Base-by-base conservation (phyloP, 2,888 invertebrate species). In the Scaptodrosophila latifasciaeformis region DNA sequence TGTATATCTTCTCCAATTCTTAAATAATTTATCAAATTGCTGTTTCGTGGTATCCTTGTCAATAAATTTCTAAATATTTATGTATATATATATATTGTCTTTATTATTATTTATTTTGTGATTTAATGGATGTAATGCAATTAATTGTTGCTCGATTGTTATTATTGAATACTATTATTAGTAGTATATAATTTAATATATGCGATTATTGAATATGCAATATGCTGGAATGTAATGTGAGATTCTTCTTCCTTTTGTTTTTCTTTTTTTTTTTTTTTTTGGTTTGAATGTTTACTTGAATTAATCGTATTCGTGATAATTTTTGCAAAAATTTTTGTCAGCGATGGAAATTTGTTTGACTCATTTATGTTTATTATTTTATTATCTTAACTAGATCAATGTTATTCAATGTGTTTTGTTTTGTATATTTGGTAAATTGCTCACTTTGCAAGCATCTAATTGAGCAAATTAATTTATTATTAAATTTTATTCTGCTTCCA, bases 191-290 rank as follows among this genome's bases (percentile, higher is more conserved):
- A 13, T 12, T 50, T 48, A 45, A 37, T 52, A 50, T 43, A 44
- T 65, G 52, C 57, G 67, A 70, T 62, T 70, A 67, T 67, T 31
- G 49, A 70, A 62, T 67, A 72, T 72, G 59, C 39, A 45, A n/a
- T 65, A 76, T 65, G 66, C 54, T 48, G 31, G 62, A 58, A 42
- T 49, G 37, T 37, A 17, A n/a, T n/a, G n/a, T n/a, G n/a, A n/a
- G n/a, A n/a, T n/a, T n/a, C n/a, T n/a, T n/a, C n/a, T n/a, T n/a
- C n/a, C n/a, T n/a, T 27, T 27, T 27, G 27, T 27, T 6, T 27
- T 5, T 27, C 27, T 27, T 27, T 27, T 5, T 27, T 27, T 27
- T 5, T 27, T 27, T 27, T 5, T 37, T 13, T 13, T 15, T 37
- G 5, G 37, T 17, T 17, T 54, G 48, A 65, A 52, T 60, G 50